phyloP scores from a whole-genome alignment of 2,797 vertebrate species.

The Calcarius lapponicus region DNA sequence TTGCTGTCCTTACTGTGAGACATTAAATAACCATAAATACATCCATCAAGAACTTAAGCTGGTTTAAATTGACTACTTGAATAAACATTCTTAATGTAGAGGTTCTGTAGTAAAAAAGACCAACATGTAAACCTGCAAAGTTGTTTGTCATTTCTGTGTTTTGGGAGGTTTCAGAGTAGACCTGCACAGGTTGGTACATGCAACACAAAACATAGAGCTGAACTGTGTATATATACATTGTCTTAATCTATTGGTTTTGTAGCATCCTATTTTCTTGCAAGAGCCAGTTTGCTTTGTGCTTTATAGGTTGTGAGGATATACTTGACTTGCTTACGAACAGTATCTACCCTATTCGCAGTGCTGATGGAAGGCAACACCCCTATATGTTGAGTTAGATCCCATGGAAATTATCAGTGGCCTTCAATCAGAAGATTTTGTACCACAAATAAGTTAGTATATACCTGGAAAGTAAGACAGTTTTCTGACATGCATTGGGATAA shows the following conservation, averaged over 20 bases:
- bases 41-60: background rate
- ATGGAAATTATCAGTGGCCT: background rate
- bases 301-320: background rate
- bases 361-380: background rate
- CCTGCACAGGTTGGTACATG: background rate
- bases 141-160: background rate
- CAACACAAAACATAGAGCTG: background rate
- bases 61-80: background rate
- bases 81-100: background rate
- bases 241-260: background rate
- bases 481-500: background rate
- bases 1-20: background rate
- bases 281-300: background rate
- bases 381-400: background rate
- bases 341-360: background rate
- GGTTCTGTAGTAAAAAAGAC: background rate
- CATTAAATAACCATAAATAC: background rate
- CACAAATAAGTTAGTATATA: background rate
- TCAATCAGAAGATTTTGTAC: background rate
- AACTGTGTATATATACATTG: background rate
- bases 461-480: background rate
- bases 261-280: background rate
- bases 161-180: background rate
- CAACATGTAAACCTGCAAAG: background rate
- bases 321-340: background rate